Conservation (phyloP, 2,113 vertebrate species). For the Panthera uncia region DNA sequence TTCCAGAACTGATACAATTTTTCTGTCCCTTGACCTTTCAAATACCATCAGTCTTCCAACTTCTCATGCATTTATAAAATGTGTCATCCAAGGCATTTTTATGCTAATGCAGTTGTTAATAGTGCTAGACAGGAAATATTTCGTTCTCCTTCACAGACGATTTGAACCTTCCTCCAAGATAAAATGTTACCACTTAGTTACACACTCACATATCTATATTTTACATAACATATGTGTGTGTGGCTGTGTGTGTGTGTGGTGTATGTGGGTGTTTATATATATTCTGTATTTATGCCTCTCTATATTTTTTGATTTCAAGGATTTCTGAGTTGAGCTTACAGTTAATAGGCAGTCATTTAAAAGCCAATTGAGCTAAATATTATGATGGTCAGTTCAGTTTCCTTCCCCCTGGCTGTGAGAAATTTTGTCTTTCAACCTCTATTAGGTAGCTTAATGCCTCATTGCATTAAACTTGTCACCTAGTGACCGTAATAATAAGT, state of each 20-base stretch:
- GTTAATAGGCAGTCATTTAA: background rate
- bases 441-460: background rate
- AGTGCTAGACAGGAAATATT: constrained; percentile 56
- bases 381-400: background rate
- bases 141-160: constrained; percentile 42
- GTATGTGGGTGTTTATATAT: background rate
- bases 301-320: background rate
- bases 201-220: background rate
- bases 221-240: background rate
- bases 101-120: constrained; percentile 48
- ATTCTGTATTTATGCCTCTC: background rate
- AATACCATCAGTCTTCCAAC: background rate
- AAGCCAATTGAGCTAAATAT: background rate
- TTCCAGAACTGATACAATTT: background rate
- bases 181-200: background rate
- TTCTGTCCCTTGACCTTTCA: constrained; percentile 13
- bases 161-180: background rate
- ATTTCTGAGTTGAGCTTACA: background rate
- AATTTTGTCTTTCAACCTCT: background rate
- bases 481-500: background rate
- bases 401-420: background rate
- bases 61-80: constrained; percentile 24
- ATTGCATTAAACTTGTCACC: background rate
- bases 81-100: constrained; percentile 46
- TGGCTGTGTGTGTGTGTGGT: background rate